phyloP scores from a whole-genome alignment of 2,797 vertebrate species.

The Anolis apletophallus region DNA sequence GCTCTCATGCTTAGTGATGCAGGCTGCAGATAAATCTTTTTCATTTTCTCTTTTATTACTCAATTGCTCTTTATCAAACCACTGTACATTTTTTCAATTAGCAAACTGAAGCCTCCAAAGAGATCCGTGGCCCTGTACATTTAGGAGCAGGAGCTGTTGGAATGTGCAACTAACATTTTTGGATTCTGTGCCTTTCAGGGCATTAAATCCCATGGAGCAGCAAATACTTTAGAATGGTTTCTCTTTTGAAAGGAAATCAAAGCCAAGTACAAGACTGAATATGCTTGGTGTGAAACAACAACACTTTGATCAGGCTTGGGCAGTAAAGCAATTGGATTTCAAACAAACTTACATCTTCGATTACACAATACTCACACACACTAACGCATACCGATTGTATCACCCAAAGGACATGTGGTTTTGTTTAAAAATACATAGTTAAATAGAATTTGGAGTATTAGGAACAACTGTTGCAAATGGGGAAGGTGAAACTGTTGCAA shows the following conservation, averaged over 20 bases:
- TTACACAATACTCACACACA: too few relatives aligned
- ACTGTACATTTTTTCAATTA: constrained; percentile 31
- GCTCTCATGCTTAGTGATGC: constrained; percentile 17
- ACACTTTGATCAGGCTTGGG: background rate
- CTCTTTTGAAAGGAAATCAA: constrained; percentile 30
- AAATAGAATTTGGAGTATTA: constrained; percentile 23
- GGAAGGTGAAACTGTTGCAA: background rate
- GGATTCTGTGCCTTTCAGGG: constrained; percentile 14
- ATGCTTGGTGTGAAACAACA: constrained; percentile 42
- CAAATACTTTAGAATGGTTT: constrained; percentile 32
- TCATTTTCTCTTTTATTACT: constrained; percentile 28
- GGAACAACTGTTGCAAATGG: constrained; percentile 20
- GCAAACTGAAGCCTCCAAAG: constrained; percentile 35
- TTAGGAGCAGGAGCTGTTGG: background rate
- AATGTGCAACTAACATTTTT: constrained; percentile 2
- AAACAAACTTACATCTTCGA: background rate
- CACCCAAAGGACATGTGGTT: constrained; percentile 46
- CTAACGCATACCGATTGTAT: constrained; percentile 24
- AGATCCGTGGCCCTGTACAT: constrained; percentile 21
- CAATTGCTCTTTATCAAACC: constrained; percentile 11
- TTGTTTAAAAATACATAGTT: constrained; percentile 50
- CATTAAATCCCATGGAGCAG: constrained; percentile 5
- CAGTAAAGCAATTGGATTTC: constrained; percentile 21
- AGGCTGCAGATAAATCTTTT: constrained; percentile 27
- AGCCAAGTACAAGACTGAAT: constrained; percentile 41